A percentile compares a stretch with the other conserved stretches of the same genome.
Evolutionary conservation across 2,113 vertebrate genomes (phyloP).

Genomic region (Pangasianodon gigas): DNA sequence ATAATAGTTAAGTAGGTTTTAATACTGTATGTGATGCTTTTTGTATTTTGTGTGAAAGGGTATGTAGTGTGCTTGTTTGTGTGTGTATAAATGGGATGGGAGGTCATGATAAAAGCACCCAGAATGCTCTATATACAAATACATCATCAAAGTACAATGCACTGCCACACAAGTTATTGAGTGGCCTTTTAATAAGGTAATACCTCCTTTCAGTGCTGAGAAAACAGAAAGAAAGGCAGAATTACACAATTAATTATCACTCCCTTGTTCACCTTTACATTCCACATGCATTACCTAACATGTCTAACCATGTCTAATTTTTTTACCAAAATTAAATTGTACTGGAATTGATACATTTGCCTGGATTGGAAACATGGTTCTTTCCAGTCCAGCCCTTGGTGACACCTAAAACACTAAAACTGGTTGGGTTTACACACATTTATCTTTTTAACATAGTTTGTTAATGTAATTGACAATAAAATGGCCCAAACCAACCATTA

Average conservation of each 20-base stretch:
- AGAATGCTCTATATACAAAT: conserved; percentile 78
- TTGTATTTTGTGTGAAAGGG: background rate
- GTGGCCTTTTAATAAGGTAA: conserved; percentile 55
- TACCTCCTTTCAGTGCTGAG: conserved; percentile 97
- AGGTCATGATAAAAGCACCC: conserved; percentile 73
- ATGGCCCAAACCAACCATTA: background rate
- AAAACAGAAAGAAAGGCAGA: conserved; percentile 77
- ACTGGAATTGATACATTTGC: background rate
- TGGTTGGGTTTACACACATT: background rate
- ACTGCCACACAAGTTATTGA: conserved; percentile 66
- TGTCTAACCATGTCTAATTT: background rate
- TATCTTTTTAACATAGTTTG: background rate
- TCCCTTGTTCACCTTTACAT: background rate
- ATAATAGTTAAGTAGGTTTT: background rate
- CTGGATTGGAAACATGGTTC: background rate
- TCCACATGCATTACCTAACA: background rate
- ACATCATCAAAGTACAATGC: conserved; percentile 63
- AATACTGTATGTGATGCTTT: background rate
- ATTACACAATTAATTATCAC: conserved; percentile 33
- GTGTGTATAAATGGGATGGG: background rate
- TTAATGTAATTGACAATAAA: background rate
- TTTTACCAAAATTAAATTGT: background rate
- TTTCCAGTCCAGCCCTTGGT: background rate
- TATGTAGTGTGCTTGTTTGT: conserved; percentile 27
- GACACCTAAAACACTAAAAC: background rate